phyloP scores from a whole-genome alignment of 2,888 invertebrate genomes.

The Biston betularia region DNA sequence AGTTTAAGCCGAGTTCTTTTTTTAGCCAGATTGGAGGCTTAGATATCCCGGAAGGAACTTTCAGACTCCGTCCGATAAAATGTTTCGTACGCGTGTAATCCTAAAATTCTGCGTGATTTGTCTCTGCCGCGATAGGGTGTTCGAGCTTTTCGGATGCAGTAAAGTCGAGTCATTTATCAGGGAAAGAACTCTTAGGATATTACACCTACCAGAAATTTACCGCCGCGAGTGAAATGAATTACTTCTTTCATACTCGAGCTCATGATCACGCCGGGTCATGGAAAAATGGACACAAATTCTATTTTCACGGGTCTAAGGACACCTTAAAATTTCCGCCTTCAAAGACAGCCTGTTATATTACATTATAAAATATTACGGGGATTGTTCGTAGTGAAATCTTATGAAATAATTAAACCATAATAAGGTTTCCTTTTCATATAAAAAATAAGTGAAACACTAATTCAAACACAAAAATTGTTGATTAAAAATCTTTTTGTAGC shows the following conservation, averaged over 20 bases:
- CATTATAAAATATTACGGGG: conserved; percentile 75
- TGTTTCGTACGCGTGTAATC: conserved; percentile 78
- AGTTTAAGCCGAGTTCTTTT: conserved; percentile 70
- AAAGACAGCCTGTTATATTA: conserved; percentile 73
- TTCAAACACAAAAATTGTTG: too few species aligned
- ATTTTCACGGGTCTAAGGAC: conserved; percentile 54
- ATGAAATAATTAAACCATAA: conserved; percentile 81
- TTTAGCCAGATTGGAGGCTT: conserved; percentile 70
- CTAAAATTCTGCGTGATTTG: conserved; percentile 75
- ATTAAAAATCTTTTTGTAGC: too few species aligned
- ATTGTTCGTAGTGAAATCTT: conserved; percentile 67
- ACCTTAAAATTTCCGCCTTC: conserved; percentile 64
- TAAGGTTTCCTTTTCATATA: conserved; percentile 79
- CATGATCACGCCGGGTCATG: conserved; percentile 49
- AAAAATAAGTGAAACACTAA: conserved; percentile 65
- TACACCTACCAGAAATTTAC: conserved; percentile 35
- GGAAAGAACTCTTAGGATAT: conserved; percentile 42
- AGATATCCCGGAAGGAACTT: conserved; percentile 74
- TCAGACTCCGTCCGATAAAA: conserved; percentile 70
- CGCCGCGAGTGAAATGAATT: conserved; percentile 41
- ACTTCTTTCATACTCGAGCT: conserved; percentile 46
- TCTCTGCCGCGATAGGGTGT: conserved; percentile 67
- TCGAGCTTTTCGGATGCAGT: conserved; percentile 55
- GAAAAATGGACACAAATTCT: conserved; percentile 58
- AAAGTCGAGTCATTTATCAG: conserved; percentile 53